These are phyloP conservation scores for Drosophila parvula DNA, from an alignment of 1,140 invertebrate genomes.

Conservation along the genomic window DNA sequence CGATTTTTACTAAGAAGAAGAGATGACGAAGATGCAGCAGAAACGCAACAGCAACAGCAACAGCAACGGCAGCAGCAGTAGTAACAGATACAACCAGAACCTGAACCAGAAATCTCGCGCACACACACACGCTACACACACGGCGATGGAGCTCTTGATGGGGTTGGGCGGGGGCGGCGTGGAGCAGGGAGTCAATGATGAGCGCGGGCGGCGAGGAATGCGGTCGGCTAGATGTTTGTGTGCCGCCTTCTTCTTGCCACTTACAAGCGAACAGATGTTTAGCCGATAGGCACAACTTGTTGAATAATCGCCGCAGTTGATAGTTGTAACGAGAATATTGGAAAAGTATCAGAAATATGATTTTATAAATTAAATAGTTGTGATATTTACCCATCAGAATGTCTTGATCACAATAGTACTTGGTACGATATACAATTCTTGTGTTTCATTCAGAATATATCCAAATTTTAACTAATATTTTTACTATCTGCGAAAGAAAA, in stretches of 20 bases:
- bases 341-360: too few relatives aligned
- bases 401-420: too few relatives aligned
- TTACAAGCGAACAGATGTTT: constrained; percentile 38
- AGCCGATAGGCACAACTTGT: constrained; percentile 49
- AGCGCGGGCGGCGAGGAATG: constrained; percentile 31
- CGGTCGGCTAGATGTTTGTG: constrained; percentile 61
- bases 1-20: constrained; percentile 22
- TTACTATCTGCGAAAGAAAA: too few relatives aligned
- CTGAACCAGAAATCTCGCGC: constrained; percentile 39
- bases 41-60: constrained; percentile 24
- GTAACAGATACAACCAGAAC: constrained; percentile 29
- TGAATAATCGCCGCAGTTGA: constrained; percentile 43
- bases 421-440: too few relatives aligned
- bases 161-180: constrained; percentile 7
- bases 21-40: constrained; percentile 38
- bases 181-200: constrained; percentile 41
- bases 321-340: neutral
- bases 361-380: constrained; percentile 7
- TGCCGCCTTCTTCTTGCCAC: constrained; percentile 54
- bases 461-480: too few relatives aligned
- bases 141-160: constrained; percentile 3
- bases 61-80: constrained; percentile 25
- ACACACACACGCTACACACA: constrained; percentile 14
- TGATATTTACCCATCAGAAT: too few relatives aligned
- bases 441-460: too few relatives aligned